Base-by-base conservation (phyloP, 1,140 invertebrate genomes). In the Drosophila kikkawai region DNA sequence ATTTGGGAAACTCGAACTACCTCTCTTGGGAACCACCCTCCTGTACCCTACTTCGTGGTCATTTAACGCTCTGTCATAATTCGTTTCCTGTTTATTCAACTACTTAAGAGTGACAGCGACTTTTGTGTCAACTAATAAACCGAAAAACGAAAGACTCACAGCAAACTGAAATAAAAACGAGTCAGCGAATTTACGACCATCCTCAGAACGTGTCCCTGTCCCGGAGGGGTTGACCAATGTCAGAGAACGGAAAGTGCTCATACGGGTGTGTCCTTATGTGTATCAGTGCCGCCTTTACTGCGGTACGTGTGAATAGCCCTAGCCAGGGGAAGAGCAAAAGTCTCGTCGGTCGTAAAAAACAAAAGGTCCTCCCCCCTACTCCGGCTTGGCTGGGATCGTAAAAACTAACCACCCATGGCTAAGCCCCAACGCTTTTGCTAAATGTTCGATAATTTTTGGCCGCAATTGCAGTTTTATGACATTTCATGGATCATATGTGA, bases 371-470 rank as follows among this genome's bases (percentile, higher is more conserved):
- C 45, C 51, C 67, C 65, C 58, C 32, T 45, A 1, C 26, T 22
- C 50, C 61, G 6, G 6, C 12, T 32, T 57, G 39, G 19, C n/a
- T 44, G 59, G 55, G 42, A 48, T 66, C 69, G 50, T 88, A 88
- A 88, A 87, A 84, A 74, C 76, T 78, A 84, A 78, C 80, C 80
- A 88, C 84, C 84, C 84, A 75, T 78, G 76, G 80, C 53, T 84
- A 71, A 66, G 85, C 73, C 84, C 67, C 76, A 75, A 65, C 77
- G 83, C 84, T 88, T 87, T 84, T 60, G 77, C 85, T 90, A 80
- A 87, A 87, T 87, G 84, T 88, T 87, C 85, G 80, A 87, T 87
- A 88, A 87, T 90, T 87, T 79, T 87, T 84, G 64, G 84, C 78
- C 83, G 65, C 83, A 87, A 87, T 87, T 87, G 83, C 84, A 84